phyloP scores from a whole-genome alignment of 2,797 vertebrate genomes.

The Brachyrhaphis roseni region DNA sequence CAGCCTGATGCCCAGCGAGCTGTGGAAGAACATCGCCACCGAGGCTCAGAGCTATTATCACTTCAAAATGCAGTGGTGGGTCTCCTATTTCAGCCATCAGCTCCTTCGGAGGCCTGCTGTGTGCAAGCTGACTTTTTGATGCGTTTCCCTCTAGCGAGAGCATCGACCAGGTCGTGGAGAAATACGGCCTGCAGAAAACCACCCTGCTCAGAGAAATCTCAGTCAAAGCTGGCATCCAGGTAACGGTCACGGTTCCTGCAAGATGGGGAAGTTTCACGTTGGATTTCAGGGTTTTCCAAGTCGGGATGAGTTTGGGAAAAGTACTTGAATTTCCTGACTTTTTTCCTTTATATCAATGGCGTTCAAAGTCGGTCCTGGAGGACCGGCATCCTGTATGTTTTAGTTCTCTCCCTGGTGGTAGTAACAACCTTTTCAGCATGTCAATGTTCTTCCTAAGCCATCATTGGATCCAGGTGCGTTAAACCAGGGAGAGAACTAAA shows the following conservation, averaged over 20 bases:
- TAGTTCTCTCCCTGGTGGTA: too few relatives aligned
- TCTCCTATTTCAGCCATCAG: conserved; percentile 47
- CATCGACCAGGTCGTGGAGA: conserved; percentile 94
- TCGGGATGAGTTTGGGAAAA: neutral
- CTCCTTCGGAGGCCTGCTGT: neutral
- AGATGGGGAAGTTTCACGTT: neutral
- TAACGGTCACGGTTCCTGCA: conserved; percentile 52
- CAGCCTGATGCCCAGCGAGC: conserved; percentile 91
- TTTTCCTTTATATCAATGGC: too few relatives aligned
- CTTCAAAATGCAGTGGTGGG: conserved; percentile 90
- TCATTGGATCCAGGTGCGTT: too few relatives aligned
- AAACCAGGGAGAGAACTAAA: too few relatives aligned
- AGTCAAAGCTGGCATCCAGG: conserved; percentile 97
- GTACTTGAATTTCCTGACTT: neutral
- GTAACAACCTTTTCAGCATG: too few relatives aligned
- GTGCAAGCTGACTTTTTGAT: conserved; percentile 19
- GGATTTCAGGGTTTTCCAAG: conserved; percentile 1
- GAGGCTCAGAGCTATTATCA: conserved; percentile 94
- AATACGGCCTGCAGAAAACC: conserved; percentile 91
- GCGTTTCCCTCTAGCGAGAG: conserved; percentile 83
- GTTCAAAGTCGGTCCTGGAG: too few relatives aligned
- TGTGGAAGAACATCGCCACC: conserved; percentile 94
- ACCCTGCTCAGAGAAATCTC: conserved; percentile 95
- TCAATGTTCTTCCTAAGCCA: too few relatives aligned
- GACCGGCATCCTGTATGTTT: too few relatives aligned